Evolutionary conservation across 2,888 invertebrate species (phyloP).

Genomic region (Loripinus fragilis): DNA sequence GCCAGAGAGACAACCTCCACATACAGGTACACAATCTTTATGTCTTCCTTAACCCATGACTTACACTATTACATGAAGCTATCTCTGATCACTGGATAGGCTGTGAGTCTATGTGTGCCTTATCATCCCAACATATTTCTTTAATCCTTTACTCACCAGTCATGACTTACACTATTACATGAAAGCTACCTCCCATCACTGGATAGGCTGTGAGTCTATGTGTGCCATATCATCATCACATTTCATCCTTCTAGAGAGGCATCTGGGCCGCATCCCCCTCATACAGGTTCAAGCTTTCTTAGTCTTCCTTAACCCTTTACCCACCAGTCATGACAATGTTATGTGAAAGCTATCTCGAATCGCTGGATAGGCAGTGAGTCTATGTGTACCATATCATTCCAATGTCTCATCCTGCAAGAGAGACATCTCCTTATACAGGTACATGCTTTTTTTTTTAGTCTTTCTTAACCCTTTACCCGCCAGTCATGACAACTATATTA

Average conservation of each 20-base stretch:
- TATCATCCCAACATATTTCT: constrained; percentile 91
- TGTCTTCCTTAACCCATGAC: no score
- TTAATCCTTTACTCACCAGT: no score
- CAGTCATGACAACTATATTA: no score
- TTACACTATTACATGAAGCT: no score
- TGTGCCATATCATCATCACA: constrained; percentile 89
- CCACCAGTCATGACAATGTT: no score
- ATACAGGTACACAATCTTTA: constrained; percentile 88
- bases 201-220: constrained; percentile 87
- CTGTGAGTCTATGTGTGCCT: constrained; percentile 84
- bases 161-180: constrained; percentile 97
- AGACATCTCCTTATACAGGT: constrained; percentile 96
- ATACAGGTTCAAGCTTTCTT: constrained; percentile 88
- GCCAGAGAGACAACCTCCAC: constrained; percentile 95
- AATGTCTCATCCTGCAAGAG: constrained; percentile 95
- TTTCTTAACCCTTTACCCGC: no score
- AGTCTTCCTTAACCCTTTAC: no score
- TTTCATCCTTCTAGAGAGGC: constrained; percentile 94
- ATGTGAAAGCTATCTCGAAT: constrained; percentile 94
- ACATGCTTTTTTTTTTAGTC: no score
- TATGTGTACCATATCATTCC: constrained; percentile 87
- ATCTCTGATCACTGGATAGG: constrained; percentile 94
- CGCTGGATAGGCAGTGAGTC: constrained; percentile 89
- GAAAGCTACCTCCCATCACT: constrained; percentile 93
- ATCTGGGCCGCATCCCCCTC: no score